Conservation (phyloP, 2,113 vertebrate genomes). For the Neogobius melanostomus region DNA sequence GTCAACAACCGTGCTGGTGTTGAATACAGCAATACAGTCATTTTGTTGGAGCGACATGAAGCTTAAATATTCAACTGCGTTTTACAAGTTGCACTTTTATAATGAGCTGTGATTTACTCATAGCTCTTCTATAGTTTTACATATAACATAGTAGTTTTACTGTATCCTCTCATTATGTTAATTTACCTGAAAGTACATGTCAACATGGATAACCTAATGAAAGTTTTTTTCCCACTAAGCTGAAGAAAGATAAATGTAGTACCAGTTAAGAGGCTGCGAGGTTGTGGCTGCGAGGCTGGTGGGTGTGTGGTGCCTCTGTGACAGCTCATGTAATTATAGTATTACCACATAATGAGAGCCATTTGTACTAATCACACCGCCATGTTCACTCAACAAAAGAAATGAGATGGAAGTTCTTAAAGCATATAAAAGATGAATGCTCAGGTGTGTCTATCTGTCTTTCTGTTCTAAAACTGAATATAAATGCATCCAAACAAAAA, state of each 20-base stretch:
- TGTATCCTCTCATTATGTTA: too few relatives aligned
- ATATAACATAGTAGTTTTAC: too few relatives aligned
- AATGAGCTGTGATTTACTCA: not conserved
- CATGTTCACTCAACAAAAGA: slow-evolving; percentile 31
- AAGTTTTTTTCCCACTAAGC: slow-evolving; percentile 1
- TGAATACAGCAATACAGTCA: not conserved
- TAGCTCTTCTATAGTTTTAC: too few relatives aligned
- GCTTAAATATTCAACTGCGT: too few relatives aligned
- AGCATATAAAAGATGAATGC: slow-evolving; percentile 1
- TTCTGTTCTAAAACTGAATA: too few relatives aligned
- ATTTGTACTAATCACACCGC: slow-evolving; percentile 51
- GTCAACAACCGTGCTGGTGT: not conserved
- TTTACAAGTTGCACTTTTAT: not conserved
- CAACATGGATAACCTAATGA: too few relatives aligned
- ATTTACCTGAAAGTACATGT: too few relatives aligned
- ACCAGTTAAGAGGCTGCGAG: slow-evolving; percentile 5
- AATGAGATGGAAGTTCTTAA: slow-evolving; percentile 13
- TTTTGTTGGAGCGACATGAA: not conserved
- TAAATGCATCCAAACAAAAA: too few relatives aligned
- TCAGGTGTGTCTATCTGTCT: too few relatives aligned
- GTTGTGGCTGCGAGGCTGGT: not conserved
- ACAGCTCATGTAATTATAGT: slow-evolving; percentile 49
- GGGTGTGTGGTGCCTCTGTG: slow-evolving; percentile 29
- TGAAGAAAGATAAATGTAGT: slow-evolving; percentile 37
- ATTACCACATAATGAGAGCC: slow-evolving; percentile 64